Base-by-base conservation (phyloP, 2,113 vertebrate genomes). In the Hucho hucho region DNA sequence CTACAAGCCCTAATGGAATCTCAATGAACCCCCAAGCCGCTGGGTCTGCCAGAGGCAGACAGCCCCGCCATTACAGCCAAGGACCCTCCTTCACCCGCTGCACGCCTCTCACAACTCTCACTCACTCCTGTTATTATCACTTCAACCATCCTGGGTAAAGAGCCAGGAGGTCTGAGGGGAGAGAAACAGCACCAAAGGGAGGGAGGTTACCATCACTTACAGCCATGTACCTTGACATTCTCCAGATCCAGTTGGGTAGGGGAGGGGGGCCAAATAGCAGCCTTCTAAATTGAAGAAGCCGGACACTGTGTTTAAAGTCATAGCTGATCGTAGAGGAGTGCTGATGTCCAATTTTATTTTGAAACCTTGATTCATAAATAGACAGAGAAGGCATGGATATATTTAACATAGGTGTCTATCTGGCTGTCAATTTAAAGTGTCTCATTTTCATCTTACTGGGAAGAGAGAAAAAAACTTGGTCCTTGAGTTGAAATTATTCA, bases 231-330 rank as follows among this genome's bases (percentile, higher is more conserved):
- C 82, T 84, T 91, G 86, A 89, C 89, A 89, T 90, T 86, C 86
- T 79, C 79, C 37, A 79, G 77, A 89, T 87, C 76, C 80, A 85
- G 86, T 88, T 84, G 66, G 79, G 77, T 76, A n/a, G 49, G 70
- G 72, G 47, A 56, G 58, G 64, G 43, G 64, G 63, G 43, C 65
- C 73, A 85, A 88, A 88, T 91, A 81, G 86, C 75, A 80, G 89
- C 74, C 83, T 88, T 92, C 78, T 83, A 91, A 93, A 92, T 88
- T 90, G 88, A 87, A 43, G 75, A 82, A 78, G 84, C 76, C 66
- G 86, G 90, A 90, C 88, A 85, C 89, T 86, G 85, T 92, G 89
- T 91, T 93, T 92, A 93, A 88, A 85, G 74, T 90, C 86, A 91
- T 89, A 74, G 82, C 83, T 89, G 90, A 91, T 90, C 86, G 80